Percentiles rank a stretch among this genome's conserved stretches.
Evolutionary conservation across 2,888 invertebrate species (phyloP).

Genomic region (Cephus rjabovi): DNA sequence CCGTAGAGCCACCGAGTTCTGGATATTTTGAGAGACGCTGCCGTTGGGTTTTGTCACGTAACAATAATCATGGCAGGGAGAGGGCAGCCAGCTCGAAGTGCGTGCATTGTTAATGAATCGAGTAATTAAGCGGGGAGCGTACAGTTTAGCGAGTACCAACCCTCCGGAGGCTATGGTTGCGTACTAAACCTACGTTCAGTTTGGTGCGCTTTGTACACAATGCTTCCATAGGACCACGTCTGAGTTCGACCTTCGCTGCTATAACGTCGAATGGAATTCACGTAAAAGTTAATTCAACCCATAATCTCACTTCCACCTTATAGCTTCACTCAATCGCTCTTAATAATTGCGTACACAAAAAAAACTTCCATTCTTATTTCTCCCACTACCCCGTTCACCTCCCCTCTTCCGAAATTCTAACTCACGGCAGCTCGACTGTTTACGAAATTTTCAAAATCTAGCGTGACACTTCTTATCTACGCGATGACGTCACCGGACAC

Average conservation of each 20-base stretch:
- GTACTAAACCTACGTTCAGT: constrained; percentile 15
- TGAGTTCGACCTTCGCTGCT: not conserved
- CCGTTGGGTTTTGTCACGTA: constrained; percentile 27
- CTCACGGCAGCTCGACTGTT: not conserved
- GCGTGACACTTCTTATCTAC: not conserved
- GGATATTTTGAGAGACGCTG: constrained; percentile 15
- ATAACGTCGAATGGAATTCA: not conserved
- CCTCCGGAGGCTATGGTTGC: constrained; percentile 14
- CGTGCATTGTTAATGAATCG: constrained; percentile 49
- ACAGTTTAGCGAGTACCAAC: constrained; percentile 21
- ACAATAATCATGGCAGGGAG: constrained; percentile 37
- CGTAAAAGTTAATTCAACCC: too few species aligned
- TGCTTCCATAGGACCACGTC: not conserved
- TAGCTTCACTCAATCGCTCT: not conserved
- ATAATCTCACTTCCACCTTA: not conserved
- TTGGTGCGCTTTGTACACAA: constrained; percentile 14
- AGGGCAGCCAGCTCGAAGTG: constrained; percentile 39
- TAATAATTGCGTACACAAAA: not conserved
- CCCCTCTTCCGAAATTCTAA: too few species aligned
- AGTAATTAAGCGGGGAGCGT: constrained; percentile 40
- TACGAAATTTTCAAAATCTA: not conserved
- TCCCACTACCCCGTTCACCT: too few species aligned
- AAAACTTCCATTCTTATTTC: not conserved
- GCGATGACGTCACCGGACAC: too few species aligned
- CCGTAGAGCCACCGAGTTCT: too few species aligned